Evolutionary conservation across 2,797 vertebrate species (phyloP), one percentile per base, ranked within the genome.

Genomic region (Lepus townsendii): DNA sequence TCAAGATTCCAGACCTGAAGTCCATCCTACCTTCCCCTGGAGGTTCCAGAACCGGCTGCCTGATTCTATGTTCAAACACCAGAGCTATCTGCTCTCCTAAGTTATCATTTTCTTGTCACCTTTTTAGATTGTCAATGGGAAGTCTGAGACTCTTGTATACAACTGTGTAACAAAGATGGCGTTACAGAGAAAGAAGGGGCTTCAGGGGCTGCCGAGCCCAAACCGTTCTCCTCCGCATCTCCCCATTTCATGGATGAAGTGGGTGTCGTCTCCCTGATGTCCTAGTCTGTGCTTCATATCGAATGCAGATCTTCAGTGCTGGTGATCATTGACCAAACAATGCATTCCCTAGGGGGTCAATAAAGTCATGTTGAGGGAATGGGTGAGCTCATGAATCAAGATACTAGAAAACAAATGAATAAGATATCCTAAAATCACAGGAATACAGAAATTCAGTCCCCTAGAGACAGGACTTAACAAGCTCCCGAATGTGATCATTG

Each of bases 381-480:
- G 20, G 54, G 14, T 42, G 20, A 73, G 87, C 13, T 12, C 9
- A 78, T 68, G 88, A 68, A 60, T 83, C 71, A 83, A 62, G 4
- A 35, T 90, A 77, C 65, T 75, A 57, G 66, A 63, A 5, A 86
- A 82, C 79, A 30, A 65, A 68, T 26, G 17, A 69, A 76, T 78
- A 94, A 69, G 32, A 77, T 78, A 50, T 73, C 14, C 6, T 84
- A 69, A 92, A 88, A 68, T 88, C 35, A 79, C 17, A 75, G 12
- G 79, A 73, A 89, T 52, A 68, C 5, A 68, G 68, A 80, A 88
- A 54, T 92, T 84, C 22, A 69, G 17, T 91, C 62, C 60, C 68
- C 60, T 14, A 88, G 6, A 62, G 19, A 91, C 9, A 78, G 54
- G 12, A 83, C 60, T 77, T 54, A 72, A 72, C 66, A 83, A 65